Percentiles rank a stretch among this genome's conserved stretches.
These are phyloP conservation scores for Gallinago jamesoni DNA, from an alignment of 2,113 vertebrate species.

Conservation along the genomic window DNA sequence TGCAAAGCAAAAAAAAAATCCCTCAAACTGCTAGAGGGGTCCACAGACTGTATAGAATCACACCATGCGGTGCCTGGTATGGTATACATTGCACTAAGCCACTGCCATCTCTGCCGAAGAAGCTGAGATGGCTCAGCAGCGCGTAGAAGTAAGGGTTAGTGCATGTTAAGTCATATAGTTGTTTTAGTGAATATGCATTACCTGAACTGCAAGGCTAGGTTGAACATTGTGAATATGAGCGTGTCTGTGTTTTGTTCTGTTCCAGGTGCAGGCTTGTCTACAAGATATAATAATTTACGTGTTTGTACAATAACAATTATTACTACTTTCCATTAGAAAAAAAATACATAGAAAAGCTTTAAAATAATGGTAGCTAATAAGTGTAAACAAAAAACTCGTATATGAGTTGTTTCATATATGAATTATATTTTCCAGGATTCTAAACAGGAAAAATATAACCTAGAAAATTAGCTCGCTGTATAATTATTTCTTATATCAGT, in stretches of 20 bases:
- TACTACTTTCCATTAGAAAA: background rate
- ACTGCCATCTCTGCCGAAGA: background rate
- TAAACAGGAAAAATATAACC: background rate
- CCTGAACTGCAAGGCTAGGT: background rate
- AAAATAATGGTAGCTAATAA: background rate
- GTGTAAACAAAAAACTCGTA: background rate
- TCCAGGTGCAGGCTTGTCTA: background rate
- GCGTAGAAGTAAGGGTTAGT: background rate
- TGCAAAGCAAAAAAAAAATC: background rate
- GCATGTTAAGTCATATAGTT: rapidly evolving
- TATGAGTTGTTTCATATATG: background rate
- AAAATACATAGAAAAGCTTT: background rate
- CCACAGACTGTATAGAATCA: background rate
- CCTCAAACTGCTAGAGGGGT: background rate
- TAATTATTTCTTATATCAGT: background rate
- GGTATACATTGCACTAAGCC: background rate
- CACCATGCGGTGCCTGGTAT: rapidly evolving
- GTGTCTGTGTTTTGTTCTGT: background rate
- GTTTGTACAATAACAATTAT: background rate
- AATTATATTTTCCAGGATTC: background rate
- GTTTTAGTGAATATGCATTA: background rate
- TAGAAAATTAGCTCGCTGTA: background rate
- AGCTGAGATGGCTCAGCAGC: background rate
- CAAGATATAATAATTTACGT: background rate
- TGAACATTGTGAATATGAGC: background rate